Base-by-base conservation (phyloP, 2,113 vertebrate genomes). In the Cyrtonyx montezumae region DNA sequence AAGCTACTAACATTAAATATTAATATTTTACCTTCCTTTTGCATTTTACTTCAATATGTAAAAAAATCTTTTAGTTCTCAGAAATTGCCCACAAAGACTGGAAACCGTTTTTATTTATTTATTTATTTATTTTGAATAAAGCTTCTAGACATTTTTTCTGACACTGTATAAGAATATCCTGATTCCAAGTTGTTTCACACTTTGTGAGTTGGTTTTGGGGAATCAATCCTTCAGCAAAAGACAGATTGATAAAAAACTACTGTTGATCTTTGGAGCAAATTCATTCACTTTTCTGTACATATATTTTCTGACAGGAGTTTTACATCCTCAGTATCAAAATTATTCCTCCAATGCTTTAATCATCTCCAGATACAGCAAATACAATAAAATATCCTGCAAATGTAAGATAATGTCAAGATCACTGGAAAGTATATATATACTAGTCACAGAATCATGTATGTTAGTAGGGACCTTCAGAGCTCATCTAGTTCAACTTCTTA, bases 1-100 rank as follows among this genome's bases (percentile, higher is more conserved):
- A 87, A 93, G 45, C 25, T 49, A 32, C 21, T 68, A 81, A 66
- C 20, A 62, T 76, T 71, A 91, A 94, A 93, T 91, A 90, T 86
- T 81, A 66, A 81, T 69, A 1, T 32, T 88, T 68, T 43, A 4
- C 66, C 48, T 62, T 84, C 51, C 17, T 48, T 6, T 73, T 93
- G 56, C 32, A 91, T 93, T 91, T 93, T 78, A 40, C 40, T 40
- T 40, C 40, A 40, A 40, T 40, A 40, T 40, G 40, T 40, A 40
- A 40, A 40, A 40, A 82, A 86, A 61, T 63, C 32, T 68, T 1
- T 65, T 84, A 74, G 1, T 84, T 87, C 62, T 19, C 77, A 84
- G 48, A 84, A 84, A 7, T 11, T 56, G 65, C 13, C 6, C 34
- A 75, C 45, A 75, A 69, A 91, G 42, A 8, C 16, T 49, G 48